phyloP scores from a whole-genome alignment of 2,113 vertebrate genomes.

The Carassius auratus region DNA sequence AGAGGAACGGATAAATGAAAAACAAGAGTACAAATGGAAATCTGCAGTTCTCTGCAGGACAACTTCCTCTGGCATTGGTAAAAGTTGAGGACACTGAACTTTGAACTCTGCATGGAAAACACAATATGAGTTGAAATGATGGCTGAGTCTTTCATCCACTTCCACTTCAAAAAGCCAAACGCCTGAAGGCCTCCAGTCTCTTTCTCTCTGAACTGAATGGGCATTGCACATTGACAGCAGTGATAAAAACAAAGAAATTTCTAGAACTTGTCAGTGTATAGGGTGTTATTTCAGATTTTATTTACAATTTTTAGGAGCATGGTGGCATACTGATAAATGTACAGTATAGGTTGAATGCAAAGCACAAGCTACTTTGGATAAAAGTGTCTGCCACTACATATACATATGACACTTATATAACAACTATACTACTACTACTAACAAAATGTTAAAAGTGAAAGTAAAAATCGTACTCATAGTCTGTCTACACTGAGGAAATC shows the following conservation, averaged over 20 bases:
- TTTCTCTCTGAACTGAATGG: constrained; percentile 34
- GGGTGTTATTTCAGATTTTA: constrained; percentile 57
- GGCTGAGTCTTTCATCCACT: constrained; percentile 42
- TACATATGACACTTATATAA: background rate
- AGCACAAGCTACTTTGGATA: too few species aligned
- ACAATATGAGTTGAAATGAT: constrained; percentile 26
- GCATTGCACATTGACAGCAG: constrained; percentile 32
- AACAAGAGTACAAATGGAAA: background rate
- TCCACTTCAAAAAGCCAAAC: constrained; percentile 35
- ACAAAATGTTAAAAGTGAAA: background rate
- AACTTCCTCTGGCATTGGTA: constrained; percentile 34
- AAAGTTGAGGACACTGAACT: constrained; percentile 37
- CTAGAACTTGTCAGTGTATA: constrained; percentile 9
- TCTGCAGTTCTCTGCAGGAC: background rate
- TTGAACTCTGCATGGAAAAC: constrained; percentile 37
- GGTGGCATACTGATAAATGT: background rate
- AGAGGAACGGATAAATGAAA: constrained; percentile 20
- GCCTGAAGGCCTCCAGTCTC: background rate
- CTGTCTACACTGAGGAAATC: too few species aligned
- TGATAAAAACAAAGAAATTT: constrained; percentile 3
- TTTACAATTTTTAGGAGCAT: constrained; percentile 60
- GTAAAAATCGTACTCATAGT: background rate
- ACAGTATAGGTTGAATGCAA: background rate
- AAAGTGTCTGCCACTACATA: too few species aligned
- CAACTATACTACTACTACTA: background rate